phyloP scores from a whole-genome alignment of 2,113 vertebrate genomes.

The Oophaga pumilio region DNA sequence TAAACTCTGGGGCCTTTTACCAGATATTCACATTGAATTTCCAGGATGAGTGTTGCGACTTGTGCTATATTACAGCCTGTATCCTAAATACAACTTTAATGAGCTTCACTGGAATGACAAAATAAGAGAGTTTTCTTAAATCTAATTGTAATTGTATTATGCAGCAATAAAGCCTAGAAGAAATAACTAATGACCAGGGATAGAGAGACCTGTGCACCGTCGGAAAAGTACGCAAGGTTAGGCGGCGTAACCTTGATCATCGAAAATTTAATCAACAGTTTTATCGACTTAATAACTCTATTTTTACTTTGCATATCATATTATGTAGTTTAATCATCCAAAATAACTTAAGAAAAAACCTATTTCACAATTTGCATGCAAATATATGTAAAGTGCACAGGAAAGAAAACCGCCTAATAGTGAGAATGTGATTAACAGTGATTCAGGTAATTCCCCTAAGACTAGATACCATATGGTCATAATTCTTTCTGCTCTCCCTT shows the following conservation, averaged over 20 bases:
- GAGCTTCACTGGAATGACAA: background rate
- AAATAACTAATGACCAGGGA: background rate
- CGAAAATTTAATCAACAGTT: background rate
- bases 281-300: constrained; percentile 19
- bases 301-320: constrained; percentile 27
- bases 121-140: background rate
- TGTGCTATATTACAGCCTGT: background rate
- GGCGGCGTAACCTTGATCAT: background rate
- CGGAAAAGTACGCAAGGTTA: background rate
- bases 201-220: background rate
- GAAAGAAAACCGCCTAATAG: constrained; percentile 39
- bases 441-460: constrained; percentile 42
- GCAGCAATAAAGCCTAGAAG: background rate
- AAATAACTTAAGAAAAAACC: constrained; percentile 39
- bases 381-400: constrained; percentile 50
- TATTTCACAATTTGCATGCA: constrained; percentile 34
- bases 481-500: background rate
- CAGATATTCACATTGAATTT: too few species aligned
- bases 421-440: constrained; percentile 42
- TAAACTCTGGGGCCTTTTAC: too few species aligned
- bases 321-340: constrained; percentile 32
- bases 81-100: background rate
- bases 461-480: constrained; percentile 39
- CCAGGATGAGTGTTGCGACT: background rate
- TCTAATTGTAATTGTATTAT: background rate